Evolutionary conservation across 2,113 vertebrate genomes (phyloP).

Genomic region (Entomyzon cyanotis): DNA sequence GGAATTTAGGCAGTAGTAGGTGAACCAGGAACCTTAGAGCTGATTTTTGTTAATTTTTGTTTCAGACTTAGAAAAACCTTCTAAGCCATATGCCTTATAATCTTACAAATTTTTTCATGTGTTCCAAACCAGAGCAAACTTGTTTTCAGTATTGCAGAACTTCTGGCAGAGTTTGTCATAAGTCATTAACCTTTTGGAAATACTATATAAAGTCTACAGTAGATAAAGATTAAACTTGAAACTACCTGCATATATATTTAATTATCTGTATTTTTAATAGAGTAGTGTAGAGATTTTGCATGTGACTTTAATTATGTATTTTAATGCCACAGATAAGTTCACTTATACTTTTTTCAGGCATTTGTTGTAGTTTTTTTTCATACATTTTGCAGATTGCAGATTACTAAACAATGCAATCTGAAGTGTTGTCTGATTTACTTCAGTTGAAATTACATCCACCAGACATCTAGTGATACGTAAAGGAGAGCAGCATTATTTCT

Average conservation of each 20-base stretch:
- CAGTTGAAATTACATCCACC: neutral
- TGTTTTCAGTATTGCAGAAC: neutral
- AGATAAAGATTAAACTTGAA: neutral
- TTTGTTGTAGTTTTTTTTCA: neutral
- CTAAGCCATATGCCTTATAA: neutral
- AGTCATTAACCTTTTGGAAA: neutral
- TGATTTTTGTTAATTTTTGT: neutral
- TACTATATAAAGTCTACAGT: neutral
- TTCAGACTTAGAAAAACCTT: neutral
- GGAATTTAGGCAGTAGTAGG: neutral
- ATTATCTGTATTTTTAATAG: neutral
- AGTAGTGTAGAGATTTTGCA: neutral
- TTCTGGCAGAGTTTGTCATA: neutral
- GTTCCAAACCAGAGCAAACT: neutral
- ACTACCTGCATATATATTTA: neutral
- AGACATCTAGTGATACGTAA: neutral
- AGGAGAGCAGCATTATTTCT: neutral
- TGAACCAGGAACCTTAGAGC: neutral
- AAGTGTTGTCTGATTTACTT: neutral
- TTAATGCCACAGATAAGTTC: neutral
- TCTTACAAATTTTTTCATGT: neutral
- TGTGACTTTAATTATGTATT: neutral
- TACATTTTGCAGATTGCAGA: neutral
- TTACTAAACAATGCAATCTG: neutral
- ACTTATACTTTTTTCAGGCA: neutral